phyloP scores from a whole-genome alignment of 2,888 invertebrate genomes.

The Pammene fasciana region DNA sequence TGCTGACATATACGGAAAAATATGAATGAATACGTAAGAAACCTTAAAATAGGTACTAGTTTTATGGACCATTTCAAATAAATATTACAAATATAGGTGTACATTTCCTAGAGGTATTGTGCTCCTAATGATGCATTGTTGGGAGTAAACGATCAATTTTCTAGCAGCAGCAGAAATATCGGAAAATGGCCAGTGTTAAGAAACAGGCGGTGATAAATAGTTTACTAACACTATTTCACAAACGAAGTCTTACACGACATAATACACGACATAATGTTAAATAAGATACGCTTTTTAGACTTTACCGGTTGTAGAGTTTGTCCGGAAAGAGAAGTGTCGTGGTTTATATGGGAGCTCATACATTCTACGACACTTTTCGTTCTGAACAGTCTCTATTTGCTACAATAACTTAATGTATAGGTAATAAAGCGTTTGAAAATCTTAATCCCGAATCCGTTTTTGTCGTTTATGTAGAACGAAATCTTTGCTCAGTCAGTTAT shows the following conservation, averaged over 20 bases:
- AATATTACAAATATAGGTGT: not conserved
- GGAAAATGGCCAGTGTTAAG: conserved; percentile 11
- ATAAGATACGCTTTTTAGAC: not conserved
- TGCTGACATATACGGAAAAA: too few relatives aligned
- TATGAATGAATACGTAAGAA: not conserved
- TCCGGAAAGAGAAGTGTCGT: too few relatives aligned
- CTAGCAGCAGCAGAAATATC: conserved; percentile 9
- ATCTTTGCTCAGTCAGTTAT: too few relatives aligned
- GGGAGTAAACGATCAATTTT: conserved; percentile 21
- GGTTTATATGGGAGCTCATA: too few relatives aligned
- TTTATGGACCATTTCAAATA: conserved; percentile 4
- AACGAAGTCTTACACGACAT: conserved; percentile 7
- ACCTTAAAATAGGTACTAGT: not conserved
- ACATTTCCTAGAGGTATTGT: not conserved
- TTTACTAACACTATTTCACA: conserved; percentile 15
- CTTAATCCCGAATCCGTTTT: too few relatives aligned
- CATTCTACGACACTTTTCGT: too few relatives aligned
- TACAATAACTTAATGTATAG: too few relatives aligned
- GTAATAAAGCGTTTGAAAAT: not conserved
- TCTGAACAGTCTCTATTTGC: too few relatives aligned
- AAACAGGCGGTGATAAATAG: conserved; percentile 7
- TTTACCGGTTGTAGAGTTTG: not conserved
- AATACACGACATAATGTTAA: conserved; percentile 10
- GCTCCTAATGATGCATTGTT: conserved; percentile 29
- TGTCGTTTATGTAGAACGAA: too few relatives aligned